Evolutionary conservation across 1,140 invertebrate genomes (phyloP), one percentile per base, ranked within the genome.

Genomic region (Megathymus violae): DNA sequence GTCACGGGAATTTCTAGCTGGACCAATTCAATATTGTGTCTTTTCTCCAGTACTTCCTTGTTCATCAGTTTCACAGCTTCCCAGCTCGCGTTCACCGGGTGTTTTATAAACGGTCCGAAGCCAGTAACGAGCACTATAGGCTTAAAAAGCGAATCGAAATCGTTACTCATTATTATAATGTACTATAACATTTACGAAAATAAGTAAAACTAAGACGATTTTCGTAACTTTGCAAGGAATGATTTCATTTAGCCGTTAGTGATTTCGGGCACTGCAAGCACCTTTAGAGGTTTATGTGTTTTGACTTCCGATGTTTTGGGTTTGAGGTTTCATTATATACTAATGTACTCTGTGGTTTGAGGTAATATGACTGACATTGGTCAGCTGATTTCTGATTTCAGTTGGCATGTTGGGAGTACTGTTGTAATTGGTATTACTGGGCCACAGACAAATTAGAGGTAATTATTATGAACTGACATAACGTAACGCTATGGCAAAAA

Each of bases 71-170:
- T 94, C 0, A 96, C 95, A 13, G 94, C 93, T 76, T 95, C 93
- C 95, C 95, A 96, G 77, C 96, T 97, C 0, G 96, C 94, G 80
- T 97, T 97, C 6, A 95, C 85, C 15, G 79, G 78, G 73, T 96
- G 94, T 7, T 80, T 76, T 17, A 89, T 81, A 87, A 96, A 97
- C 19, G 95, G 95, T 9, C 95, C 96, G 90, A 96, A 97, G 10
- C 96, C 96, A 68, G 94, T 94, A 48, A 95, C 89, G 11, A 95
- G 63, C 9, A 92, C 82, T 60, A 91, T 82, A 6, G 88, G 89
- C 46, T 87, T 91, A 51, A 88, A 83, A 15, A 83, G 50, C 50
- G 56, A 76, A 52, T 85, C 83, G 10, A 86, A 51, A 15, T 85
- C 71, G 36, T 73, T 65, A 59, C 56, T 50, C 82, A 85, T 82